Conservation (phyloP, 2,797 vertebrate genomes). For the Helicolenus hilgendorfi region DNA sequence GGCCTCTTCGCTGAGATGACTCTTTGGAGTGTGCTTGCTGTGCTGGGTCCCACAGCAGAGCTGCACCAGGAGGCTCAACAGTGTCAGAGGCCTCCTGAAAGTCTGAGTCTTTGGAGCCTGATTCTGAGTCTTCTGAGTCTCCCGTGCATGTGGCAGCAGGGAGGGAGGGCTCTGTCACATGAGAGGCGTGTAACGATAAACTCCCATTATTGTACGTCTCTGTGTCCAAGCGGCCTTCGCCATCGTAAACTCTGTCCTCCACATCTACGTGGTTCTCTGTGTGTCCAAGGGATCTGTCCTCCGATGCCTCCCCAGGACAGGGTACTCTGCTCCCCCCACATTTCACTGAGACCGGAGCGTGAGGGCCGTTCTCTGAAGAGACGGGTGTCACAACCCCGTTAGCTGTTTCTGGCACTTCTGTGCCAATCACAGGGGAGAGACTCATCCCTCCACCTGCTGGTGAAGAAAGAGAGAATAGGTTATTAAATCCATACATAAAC, state of each 20-base stretch:
- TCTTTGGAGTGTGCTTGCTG: slow-evolving; percentile 43
- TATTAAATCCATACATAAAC: background rate
- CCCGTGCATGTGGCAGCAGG: slow-evolving; percentile 24
- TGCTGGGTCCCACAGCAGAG: slow-evolving; percentile 56
- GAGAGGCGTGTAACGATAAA: slow-evolving; percentile 51
- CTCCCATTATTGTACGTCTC: slow-evolving; percentile 50
- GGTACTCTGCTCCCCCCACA: slow-evolving; percentile 58
- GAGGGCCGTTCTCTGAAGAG: slow-evolving; percentile 76
- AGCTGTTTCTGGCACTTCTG: slow-evolving; percentile 86
- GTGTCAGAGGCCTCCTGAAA: slow-evolving; percentile 32
- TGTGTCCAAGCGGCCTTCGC: slow-evolving; percentile 39
- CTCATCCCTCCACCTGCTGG: slow-evolving; percentile 91
- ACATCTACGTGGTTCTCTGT: slow-evolving; percentile 52
- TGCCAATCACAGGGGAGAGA: slow-evolving; percentile 89
- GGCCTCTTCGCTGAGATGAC: slow-evolving; percentile 26
- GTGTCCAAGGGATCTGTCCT: slow-evolving; percentile 30
- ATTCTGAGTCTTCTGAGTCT: slow-evolving; percentile 59
- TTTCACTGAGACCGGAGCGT: slow-evolving; percentile 61
- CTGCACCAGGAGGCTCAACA: slow-evolving; percentile 47
- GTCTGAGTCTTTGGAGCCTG: slow-evolving; percentile 56
- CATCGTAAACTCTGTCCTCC: slow-evolving; percentile 47
- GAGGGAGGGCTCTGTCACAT: slow-evolving; percentile 13
- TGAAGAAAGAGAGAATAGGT: slow-evolving; percentile 5
- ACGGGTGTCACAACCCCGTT: slow-evolving; percentile 82
- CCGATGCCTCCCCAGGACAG: slow-evolving; percentile 54